These are phyloP conservation scores for Hyperoodon ampullatus DNA, from an alignment of 2,113 vertebrate genomes.

Conservation along the genomic window DNA sequence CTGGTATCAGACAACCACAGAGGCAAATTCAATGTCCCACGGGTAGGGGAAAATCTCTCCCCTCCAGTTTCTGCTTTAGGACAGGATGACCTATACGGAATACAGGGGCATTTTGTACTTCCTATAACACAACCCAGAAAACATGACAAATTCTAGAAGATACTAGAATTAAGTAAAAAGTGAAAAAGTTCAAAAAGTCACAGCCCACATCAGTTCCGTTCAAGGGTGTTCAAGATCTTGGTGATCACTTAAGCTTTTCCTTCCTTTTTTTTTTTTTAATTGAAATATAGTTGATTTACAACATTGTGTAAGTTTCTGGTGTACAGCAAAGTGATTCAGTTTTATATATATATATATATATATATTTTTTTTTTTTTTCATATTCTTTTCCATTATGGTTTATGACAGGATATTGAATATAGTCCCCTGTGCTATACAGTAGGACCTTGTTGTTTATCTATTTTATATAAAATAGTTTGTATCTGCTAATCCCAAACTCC, in stretches of 20 bases:
- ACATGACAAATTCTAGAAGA: conserved; percentile 15
- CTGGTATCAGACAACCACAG: background rate
- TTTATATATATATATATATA: background rate
- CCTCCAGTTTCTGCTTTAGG: conserved; percentile 35
- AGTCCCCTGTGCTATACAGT: background rate
- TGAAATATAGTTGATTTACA: background rate
- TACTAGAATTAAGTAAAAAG: conserved; percentile 12
- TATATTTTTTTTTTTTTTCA: too few relatives aligned
- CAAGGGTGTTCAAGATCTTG: background rate
- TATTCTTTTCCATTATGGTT: background rate
- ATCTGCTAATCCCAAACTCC: background rate
- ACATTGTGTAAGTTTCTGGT: background rate
- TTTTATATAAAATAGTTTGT: background rate
- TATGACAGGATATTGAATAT: background rate
- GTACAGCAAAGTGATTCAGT: background rate
- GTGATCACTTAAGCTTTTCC: background rate
- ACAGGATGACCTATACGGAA: conserved; percentile 9
- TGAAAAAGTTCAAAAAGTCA: background rate
- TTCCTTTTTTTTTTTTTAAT: background rate
- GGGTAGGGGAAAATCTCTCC: background rate
- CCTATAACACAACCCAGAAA: background rate
- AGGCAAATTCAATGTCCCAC: background rate
- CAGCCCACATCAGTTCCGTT: background rate
- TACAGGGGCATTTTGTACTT: background rate
- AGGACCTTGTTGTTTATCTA: background rate